Evolutionary conservation across 2,797 vertebrate species (phyloP).

Genomic region (Pseudocheirus occidentalis): DNA sequence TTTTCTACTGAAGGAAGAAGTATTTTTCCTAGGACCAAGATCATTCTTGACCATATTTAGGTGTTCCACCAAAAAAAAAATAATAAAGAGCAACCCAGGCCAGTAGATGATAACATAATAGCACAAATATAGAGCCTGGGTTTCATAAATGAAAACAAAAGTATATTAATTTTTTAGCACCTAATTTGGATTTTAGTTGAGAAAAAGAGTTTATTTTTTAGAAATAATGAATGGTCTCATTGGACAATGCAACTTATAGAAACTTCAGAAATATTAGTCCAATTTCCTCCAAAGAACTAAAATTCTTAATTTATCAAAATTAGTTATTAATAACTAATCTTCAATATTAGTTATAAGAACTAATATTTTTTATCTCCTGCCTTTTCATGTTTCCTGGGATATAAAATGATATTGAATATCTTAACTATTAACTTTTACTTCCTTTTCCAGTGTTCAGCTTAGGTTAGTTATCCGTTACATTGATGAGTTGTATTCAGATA

Average conservation of each 20-base stretch:
- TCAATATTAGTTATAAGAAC: conserved; percentile 16
- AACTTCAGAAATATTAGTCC: conserved; percentile 45
- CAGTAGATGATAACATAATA: not conserved
- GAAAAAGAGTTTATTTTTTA: not conserved
- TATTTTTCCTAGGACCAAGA: not conserved
- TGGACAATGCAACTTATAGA: not conserved
- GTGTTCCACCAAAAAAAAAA: not conserved
- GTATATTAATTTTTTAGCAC: not conserved
- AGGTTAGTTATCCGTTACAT: conserved; percentile 57
- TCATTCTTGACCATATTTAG: not conserved
- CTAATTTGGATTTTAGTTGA: not conserved
- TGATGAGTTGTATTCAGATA: conserved; percentile 68
- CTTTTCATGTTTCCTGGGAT: conserved; percentile 60
- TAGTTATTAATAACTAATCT: conserved; percentile 40
- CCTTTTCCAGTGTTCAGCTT: conserved; percentile 17
- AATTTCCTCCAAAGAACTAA: conserved; percentile 56
- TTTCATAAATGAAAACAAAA: not conserved
- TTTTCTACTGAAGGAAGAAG: not conserved
- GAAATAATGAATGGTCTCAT: not conserved
- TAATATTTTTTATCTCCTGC: conserved; percentile 60
- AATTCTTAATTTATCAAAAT: conserved; percentile 42
- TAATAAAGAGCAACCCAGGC: not conserved
- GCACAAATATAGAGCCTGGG: not conserved
- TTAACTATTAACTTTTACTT: conserved; percentile 49
- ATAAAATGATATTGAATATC: conserved; percentile 60